These are phyloP conservation scores for Sarcophaga rosellei DNA, from an alignment of 2,888 invertebrate species.

Conservation along the genomic window DNA sequence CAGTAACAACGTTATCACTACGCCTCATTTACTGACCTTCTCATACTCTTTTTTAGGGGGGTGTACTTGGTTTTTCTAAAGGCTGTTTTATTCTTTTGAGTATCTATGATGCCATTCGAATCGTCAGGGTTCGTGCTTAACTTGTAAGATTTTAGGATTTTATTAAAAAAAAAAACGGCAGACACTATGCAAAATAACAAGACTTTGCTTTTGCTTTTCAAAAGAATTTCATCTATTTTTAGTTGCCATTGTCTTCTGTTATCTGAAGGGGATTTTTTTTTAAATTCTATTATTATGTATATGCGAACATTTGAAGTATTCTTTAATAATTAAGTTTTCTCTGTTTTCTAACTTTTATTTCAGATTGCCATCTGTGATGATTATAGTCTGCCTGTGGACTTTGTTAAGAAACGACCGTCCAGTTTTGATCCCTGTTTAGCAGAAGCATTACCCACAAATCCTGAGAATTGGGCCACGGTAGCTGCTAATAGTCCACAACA, in stretches of 20 bases:
- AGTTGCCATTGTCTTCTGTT: background rate
- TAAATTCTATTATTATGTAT: slow-evolving; percentile 11
- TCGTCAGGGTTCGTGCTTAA: slow-evolving; percentile 45
- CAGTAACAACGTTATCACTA: slow-evolving; percentile 25
- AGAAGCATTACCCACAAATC: slow-evolving; percentile 83
- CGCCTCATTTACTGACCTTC: slow-evolving; percentile 58
- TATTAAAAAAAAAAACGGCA: slow-evolving; percentile 12
- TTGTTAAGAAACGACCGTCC: slow-evolving; percentile 88
- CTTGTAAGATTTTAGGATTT: slow-evolving; percentile 55
- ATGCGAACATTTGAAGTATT: slow-evolving; percentile 25
- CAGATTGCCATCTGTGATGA: slow-evolving; percentile 93
- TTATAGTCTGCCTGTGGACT: slow-evolving; percentile 93
- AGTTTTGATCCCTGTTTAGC: slow-evolving; percentile 85
- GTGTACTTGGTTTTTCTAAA: slow-evolving; percentile 30
- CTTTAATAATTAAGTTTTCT: slow-evolving; percentile 6
- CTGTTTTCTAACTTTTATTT: slow-evolving; percentile 75
- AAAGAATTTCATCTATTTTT: slow-evolving; percentile 14
- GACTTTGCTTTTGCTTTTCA: slow-evolving; percentile 6
- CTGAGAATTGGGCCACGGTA: slow-evolving; percentile 79
- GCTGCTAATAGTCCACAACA: slow-evolving; percentile 80
- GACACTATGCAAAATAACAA: background rate
- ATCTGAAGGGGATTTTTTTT: background rate
- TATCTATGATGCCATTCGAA: slow-evolving; percentile 1
- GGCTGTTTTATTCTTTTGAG: slow-evolving; percentile 24
- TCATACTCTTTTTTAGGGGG: background rate